Percentiles rank a stretch among this genome's conserved stretches.
phyloP scores from a whole-genome alignment of 2,113 vertebrate genomes.

The Malurus elegans region DNA sequence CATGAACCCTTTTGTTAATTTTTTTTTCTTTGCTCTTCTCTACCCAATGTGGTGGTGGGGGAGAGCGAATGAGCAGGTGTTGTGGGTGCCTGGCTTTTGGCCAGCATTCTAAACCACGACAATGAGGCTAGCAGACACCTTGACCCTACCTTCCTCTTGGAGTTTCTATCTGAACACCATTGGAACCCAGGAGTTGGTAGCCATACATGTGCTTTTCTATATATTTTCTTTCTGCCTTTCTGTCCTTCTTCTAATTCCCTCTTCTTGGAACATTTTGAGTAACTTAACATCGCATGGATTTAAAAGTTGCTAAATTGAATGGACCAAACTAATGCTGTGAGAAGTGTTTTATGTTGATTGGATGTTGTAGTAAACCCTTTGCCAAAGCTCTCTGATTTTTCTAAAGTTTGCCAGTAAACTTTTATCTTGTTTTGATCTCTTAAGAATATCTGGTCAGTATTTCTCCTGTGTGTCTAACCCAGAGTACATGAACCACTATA shows the following conservation, averaged over 20 bases:
- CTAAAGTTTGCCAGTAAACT: neutral
- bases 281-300: neutral
- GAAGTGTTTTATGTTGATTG: neutral
- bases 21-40: too few species aligned
- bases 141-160: neutral
- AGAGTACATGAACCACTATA: neutral
- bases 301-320: neutral
- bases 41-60: too few species aligned
- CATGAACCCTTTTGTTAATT: too few species aligned
- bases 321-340: neutral
- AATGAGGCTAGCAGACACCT: neutral
- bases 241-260: neutral
- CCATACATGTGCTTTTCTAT: neutral
- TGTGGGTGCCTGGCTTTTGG: too few species aligned
- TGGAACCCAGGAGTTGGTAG: neutral
- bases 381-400: neutral
- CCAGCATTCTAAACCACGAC: too few species aligned
- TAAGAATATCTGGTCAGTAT: neutral
- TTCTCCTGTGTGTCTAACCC: neutral
- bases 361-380: neutral
- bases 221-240: neutral
- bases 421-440: neutral
- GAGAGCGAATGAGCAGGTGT: too few species aligned
- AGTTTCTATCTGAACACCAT: too few species aligned
- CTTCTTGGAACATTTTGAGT: neutral